Evolutionary conservation across 2,888 invertebrate genomes (phyloP).

Genomic region (Anticlea derivata): DNA sequence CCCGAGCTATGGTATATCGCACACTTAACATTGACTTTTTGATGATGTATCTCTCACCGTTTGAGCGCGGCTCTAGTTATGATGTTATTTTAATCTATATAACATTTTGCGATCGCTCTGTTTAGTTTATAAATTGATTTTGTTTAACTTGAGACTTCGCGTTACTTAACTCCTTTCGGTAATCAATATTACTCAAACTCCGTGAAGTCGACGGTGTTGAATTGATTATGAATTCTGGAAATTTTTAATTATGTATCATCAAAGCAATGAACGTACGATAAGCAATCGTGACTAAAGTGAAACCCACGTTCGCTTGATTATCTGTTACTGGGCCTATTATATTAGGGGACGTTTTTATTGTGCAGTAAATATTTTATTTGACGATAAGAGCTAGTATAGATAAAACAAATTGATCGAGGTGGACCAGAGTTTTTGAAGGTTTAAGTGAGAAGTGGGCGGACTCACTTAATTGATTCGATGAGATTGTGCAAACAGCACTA

Average conservation of each 20-base stretch:
- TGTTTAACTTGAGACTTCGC: conserved; percentile 33
- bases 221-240: conserved; percentile 22
- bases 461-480: conserved; percentile 67
- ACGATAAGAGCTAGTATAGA: conserved; percentile 71
- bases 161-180: conserved; percentile 30
- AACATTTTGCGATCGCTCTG: conserved; percentile 33
- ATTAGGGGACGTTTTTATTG: conserved; percentile 72
- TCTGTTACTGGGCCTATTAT: conserved; percentile 75
- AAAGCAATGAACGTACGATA: conserved; percentile 21
- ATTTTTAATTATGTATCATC: conserved; percentile 27
- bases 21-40: too few species aligned
- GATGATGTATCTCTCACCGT: too few species aligned
- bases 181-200: conserved; percentile 33
- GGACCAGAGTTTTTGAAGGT: conserved; percentile 62
- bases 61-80: too few species aligned
- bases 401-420: conserved; percentile 79
- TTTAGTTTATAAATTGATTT: conserved; percentile 42
- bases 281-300: conserved; percentile 32
- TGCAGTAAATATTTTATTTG: conserved; percentile 80
- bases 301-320: conserved; percentile 56
- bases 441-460: conserved; percentile 69
- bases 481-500: conserved; percentile 69
- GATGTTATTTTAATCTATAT: conserved; percentile 32
- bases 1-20: too few species aligned
- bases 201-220: conserved; percentile 3